phyloP scores from a whole-genome alignment of 2,797 vertebrate species.

The Clarias fuscus region DNA sequence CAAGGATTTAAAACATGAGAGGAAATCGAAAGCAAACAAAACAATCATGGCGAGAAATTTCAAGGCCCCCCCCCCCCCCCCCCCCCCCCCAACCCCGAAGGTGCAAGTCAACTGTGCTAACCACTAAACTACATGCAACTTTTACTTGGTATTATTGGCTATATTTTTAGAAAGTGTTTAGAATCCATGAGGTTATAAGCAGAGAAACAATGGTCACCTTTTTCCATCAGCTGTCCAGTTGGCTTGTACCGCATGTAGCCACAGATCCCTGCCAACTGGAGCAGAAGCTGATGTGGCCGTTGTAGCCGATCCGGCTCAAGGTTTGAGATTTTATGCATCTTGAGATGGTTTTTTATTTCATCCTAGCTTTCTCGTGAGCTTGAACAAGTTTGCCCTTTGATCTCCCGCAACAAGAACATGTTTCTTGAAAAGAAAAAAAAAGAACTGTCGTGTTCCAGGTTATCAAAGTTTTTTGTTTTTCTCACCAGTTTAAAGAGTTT shows the following conservation, averaged over 20 bases:
- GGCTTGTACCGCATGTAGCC: background rate
- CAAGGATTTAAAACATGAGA: no score
- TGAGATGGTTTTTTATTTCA: background rate
- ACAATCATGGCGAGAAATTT: no score
- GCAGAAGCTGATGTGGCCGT: background rate
- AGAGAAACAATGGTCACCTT: background rate
- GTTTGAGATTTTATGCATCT: background rate
- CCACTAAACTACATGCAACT: no score
- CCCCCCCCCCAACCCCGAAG: no score
- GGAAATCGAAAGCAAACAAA: no score
- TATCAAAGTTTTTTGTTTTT: no score
- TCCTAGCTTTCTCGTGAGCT: background rate
- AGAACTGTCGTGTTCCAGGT: no score
- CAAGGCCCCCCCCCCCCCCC: no score
- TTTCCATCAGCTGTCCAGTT: background rate
- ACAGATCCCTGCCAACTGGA: background rate
- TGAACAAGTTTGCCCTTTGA: background rate
- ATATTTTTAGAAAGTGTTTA: background rate
- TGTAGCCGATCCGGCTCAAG: background rate
- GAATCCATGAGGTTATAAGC: background rate
- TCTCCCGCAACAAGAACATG: no score
- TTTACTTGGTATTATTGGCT: background rate
- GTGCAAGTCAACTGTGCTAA: no score
- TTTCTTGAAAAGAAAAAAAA: background rate
- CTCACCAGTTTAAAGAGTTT: no score